These are phyloP conservation scores for Rhipidura dahli DNA, from an alignment of 2,113 vertebrate species.

Conservation along the genomic window DNA sequence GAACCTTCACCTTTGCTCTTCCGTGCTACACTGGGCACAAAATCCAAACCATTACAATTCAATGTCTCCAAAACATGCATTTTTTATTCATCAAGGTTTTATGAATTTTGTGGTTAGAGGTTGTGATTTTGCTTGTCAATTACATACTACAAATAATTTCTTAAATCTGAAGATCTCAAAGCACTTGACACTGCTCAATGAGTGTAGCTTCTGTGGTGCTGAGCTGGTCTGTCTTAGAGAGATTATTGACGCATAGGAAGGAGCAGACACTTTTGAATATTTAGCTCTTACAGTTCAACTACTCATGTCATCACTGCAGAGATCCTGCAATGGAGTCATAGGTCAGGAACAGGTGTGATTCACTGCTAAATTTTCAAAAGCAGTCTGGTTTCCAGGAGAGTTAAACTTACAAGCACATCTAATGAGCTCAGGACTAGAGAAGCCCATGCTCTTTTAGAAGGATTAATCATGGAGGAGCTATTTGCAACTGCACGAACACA, in stretches of 20 bases:
- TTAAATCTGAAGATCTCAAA: neutral
- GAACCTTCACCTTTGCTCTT: neutral
- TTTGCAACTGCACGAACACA: neutral
- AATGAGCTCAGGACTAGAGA: neutral
- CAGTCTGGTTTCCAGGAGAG: neutral
- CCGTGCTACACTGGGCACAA: neutral
- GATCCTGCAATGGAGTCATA: neutral
- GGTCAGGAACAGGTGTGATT: neutral
- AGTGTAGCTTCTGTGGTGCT: neutral
- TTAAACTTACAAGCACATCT: neutral
- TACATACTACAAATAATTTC: neutral
- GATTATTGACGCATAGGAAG: neutral
- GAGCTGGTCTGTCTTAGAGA: neutral
- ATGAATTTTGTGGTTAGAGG: neutral
- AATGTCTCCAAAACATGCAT: neutral
- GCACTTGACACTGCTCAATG: neutral
- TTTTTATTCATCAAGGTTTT: neutral
- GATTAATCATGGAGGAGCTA: neutral
- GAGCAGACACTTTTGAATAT: neutral
- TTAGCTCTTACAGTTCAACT: neutral
- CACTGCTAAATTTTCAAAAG: neutral
- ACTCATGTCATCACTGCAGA: neutral
- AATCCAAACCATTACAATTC: neutral
- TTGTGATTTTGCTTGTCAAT: neutral
- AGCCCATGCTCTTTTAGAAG: neutral